Base-by-base conservation (phyloP, 2,113 vertebrate species). In the Ceyx cyanopectus region DNA sequence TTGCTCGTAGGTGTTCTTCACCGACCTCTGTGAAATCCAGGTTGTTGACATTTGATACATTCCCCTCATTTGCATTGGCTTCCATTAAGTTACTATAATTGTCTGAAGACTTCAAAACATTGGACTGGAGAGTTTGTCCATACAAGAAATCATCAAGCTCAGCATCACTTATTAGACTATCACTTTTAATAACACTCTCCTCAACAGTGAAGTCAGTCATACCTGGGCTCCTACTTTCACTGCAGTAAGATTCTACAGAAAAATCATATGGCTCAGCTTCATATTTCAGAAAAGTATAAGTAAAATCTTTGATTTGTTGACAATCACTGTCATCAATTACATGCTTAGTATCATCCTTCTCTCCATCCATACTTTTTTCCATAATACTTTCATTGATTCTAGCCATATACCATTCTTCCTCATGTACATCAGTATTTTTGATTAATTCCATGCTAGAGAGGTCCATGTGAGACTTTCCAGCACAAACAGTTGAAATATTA, bases 91-190 rank as follows among this genome's bases (percentile, higher is more conserved):
- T 62, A 91, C 73, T 61, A 26, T 50, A 23, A 46, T 16, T 72
- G 58, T 92, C 93, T 72, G 92, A 95, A n/a, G 95, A 65, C 27
- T 81, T 81, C 70, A 91, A 19, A 22, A 45, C 67, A 60, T 17
- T 81, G 14, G 93, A 85, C 67, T 96, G 95, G 91, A 95, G 96
- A 27, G 89, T 89, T 84, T 99, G 98, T 20, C 97, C 97, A 91
- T 96, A 98, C 66, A 99, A 97, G 95, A 99, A 99, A 5, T 99
- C 99, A 93, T 99, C 99, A 67, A 99, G 96, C 89, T 99, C 99
- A 75, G 99, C 98, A 41, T 99, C 99, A 0, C 98, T 99, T 34
- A 99, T 96, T 45, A 98, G 95, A 84, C 97, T 48, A 80, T 98
- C 97, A 32, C 97, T 97, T 93, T 92, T 94, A 78, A 95, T 68